Conservation (phyloP, 2,888 invertebrate species). For the Petrolisthes manimaculis region DNA sequence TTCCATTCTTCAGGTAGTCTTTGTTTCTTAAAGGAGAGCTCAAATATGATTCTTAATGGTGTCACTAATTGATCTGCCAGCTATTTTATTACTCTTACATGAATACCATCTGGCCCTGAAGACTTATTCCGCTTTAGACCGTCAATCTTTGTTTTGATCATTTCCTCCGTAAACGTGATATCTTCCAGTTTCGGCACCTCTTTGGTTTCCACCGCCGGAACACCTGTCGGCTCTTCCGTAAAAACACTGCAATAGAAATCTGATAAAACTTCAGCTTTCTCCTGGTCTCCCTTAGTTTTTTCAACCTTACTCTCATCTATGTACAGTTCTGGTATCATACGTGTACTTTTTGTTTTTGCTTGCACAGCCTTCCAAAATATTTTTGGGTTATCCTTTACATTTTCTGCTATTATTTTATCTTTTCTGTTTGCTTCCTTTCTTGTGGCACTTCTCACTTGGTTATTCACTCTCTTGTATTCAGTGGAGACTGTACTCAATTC, state of each 20-base stretch:
- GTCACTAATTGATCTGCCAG: background rate
- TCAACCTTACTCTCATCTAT: no score
- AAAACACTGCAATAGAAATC: background rate
- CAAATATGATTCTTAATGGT: slow-evolving; percentile 19
- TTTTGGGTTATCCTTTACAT: no score
- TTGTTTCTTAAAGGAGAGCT: background rate
- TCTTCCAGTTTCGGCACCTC: background rate
- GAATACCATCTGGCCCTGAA: slow-evolving; percentile 15
- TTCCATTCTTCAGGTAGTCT: slow-evolving; percentile 4
- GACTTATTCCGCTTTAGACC: slow-evolving; percentile 22
- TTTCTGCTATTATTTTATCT: background rate
- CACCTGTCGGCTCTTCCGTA: background rate
- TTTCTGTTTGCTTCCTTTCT: background rate
- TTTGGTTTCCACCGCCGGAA: background rate
- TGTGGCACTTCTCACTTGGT: background rate
- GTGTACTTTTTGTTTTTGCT: background rate
- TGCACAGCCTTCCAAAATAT: background rate
- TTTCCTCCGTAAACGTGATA: background rate
- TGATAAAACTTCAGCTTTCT: background rate
- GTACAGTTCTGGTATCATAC: background rate
- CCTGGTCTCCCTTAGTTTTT: background rate
- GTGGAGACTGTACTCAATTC: no score
- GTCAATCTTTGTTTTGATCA: background rate
- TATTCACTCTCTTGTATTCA: background rate
- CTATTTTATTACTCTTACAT: slow-evolving; percentile 19